Evolutionary conservation across 2,113 vertebrate species (phyloP).

Genomic region (Labeo catla): DNA sequence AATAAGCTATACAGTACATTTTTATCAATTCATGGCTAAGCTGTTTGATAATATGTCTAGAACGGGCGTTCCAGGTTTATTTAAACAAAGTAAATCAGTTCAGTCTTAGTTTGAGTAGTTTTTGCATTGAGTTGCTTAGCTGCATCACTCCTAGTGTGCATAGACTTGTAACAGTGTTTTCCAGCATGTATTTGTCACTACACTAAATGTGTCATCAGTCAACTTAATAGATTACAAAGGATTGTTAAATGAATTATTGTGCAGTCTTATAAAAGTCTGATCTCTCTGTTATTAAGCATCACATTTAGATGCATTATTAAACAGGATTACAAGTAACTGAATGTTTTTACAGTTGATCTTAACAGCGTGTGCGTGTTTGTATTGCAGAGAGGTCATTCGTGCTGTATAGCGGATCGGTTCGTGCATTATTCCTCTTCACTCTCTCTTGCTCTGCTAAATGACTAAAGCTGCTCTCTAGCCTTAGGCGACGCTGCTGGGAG

Average conservation of each 20-base stretch:
- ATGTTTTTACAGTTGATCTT: neutral
- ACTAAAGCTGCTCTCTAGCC: constrained; percentile 75
- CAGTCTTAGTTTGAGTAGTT: neutral
- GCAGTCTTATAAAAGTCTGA: neutral
- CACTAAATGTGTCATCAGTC: neutral
- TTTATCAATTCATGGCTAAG: neutral
- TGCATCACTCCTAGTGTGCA: neutral
- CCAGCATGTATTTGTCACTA: neutral
- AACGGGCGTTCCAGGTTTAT: neutral
- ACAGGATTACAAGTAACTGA: neutral
- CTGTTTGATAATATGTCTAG: neutral
- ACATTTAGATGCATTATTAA: constrained; percentile 19
- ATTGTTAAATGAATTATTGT: neutral
- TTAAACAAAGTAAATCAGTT: neutral
- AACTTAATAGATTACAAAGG: neutral
- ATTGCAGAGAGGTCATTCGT: constrained; percentile 9
- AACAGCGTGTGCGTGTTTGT: constrained; percentile 6
- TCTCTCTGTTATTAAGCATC: neutral
- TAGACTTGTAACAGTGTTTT: constrained; percentile 1
- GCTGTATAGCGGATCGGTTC: constrained; percentile 27
- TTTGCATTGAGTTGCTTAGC: neutral
- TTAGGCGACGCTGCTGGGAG: constrained; percentile 65
- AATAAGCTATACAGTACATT: neutral
- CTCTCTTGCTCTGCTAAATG: constrained; percentile 54
- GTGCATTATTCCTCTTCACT: constrained; percentile 49